Evolutionary conservation across 1,140 invertebrate species (phyloP), one percentile per base, ranked within the genome.

Genomic region (Diorhabda sublineata): DNA sequence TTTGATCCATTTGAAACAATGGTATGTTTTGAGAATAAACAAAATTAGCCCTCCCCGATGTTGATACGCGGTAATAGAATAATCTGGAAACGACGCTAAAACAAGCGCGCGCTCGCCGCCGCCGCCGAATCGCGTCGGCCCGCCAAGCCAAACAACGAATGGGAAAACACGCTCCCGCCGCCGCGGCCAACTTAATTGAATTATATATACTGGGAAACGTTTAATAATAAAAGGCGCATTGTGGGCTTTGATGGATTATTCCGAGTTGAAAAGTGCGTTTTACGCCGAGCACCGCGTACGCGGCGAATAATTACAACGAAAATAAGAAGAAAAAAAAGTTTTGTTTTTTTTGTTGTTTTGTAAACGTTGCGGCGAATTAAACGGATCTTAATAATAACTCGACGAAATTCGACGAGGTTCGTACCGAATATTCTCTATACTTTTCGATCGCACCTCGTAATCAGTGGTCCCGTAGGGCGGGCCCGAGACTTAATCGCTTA

Each of bases 21-120:
- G 79, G 73, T 76, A 75, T 82, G 81, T 82, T 82, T 80, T 81
- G 77, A 80, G 75, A 80, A 75, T 80, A 81, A 82, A 82, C 80
- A 81, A 81, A 80, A 81, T 81, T 81, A 81, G 75, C 76, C 76
- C 76, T 76, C 74, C 75, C 75, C 75, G 77, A 78, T 82, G 81
- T 81, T 82, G 81, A 81, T 82, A 80, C 79, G 74, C 77, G 77
- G 81, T 82, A 82, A 82, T 82, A 82, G 81, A 82, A 82, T 82
- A 82, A 82, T 82, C 81, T 82, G 79, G 75, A 76, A 74, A 69
- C 75, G 68, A 69, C 70, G 68, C 69, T 65, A 72, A 71, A 67
- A 64, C 64, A 63, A 41, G 52, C 7, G 67, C 11, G 61, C 45
- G 62, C 58, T n/a, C 58, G 67, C 44, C 45, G 59, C 60, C 47